Percentiles rank a stretch among this genome's conserved stretches.
Evolutionary conservation across 2,113 vertebrate species (phyloP).

Genomic region (Boleophthalmus pectinirostris): DNA sequence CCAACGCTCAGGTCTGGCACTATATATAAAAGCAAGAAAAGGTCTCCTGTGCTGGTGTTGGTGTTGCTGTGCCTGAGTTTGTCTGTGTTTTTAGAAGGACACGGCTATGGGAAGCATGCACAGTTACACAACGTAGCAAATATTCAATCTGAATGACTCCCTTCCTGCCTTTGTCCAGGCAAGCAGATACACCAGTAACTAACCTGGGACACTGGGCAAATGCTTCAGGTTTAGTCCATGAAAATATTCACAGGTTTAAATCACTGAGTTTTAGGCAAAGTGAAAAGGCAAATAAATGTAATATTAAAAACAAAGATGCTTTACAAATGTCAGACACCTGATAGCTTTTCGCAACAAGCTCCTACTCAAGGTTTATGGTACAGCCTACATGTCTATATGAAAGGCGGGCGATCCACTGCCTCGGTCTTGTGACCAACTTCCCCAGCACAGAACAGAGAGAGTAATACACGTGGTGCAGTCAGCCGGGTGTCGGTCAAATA

Average conservation of each 20-base stretch:
- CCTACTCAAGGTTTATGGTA: slow-evolving; percentile 6
- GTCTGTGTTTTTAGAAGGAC: slow-evolving; percentile 67
- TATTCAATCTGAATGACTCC: slow-evolving; percentile 74
- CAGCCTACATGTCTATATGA: slow-evolving; percentile 26
- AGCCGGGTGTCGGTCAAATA: slow-evolving; percentile 49
- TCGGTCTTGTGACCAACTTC: slow-evolving; percentile 69
- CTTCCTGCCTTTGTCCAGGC: slow-evolving; percentile 80
- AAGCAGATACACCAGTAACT: slow-evolving; percentile 41
- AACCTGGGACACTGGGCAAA: slow-evolving; percentile 48
- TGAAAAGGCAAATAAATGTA: neutral
- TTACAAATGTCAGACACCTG: neutral
- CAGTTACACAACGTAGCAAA: slow-evolving; percentile 78
- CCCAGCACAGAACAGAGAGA: slow-evolving; percentile 33
- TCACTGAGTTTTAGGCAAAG: neutral
- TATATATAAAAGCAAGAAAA: slow-evolving; percentile 39
- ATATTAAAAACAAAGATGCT: neutral
- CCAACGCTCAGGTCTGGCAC: slow-evolving; percentile 54
- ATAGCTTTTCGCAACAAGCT: neutral
- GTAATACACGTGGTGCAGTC: slow-evolving; percentile 42
- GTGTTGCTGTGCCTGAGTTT: slow-evolving; percentile 47
- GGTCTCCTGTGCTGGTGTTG: slow-evolving; percentile 27
- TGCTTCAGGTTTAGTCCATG: slow-evolving; percentile 17
- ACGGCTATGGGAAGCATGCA: slow-evolving; percentile 69
- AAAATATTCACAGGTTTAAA: slow-evolving; percentile 16
- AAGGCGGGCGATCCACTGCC: slow-evolving; percentile 25